phyloP scores from a whole-genome alignment of 2,113 vertebrate genomes.

The Cololabis saira region DNA sequence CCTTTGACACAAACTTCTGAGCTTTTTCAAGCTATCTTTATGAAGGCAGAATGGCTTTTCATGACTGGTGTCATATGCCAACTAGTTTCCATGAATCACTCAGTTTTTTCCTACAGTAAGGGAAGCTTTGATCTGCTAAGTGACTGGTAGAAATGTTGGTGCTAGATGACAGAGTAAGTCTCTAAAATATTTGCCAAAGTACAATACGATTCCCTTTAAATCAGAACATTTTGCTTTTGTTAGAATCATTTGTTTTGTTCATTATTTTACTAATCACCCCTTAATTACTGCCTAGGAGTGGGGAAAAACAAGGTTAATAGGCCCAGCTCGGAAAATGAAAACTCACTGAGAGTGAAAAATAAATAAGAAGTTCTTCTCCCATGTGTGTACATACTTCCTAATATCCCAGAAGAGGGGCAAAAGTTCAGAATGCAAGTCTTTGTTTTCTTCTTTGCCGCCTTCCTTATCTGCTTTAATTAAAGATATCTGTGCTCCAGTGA shows the following conservation, averaged over 20 bases:
- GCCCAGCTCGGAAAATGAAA: slow-evolving; percentile 39
- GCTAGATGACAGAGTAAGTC: background rate
- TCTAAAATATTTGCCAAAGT: slow-evolving; percentile 10
- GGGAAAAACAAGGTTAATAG: slow-evolving; percentile 42
- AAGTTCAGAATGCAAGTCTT: slow-evolving; percentile 27
- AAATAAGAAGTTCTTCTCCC: slow-evolving; percentile 30
- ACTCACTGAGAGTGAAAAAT: slow-evolving; percentile 24
- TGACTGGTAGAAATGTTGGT: background rate
- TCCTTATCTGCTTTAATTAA: slow-evolving; percentile 10
- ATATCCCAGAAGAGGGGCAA: slow-evolving; percentile 11
- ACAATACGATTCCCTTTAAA: slow-evolving; percentile 27
- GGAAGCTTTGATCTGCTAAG: background rate
- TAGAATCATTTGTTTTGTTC: slow-evolving; percentile 36
- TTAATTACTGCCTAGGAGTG: slow-evolving; percentile 39
- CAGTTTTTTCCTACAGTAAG: background rate
- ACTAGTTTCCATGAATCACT: background rate
- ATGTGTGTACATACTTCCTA: slow-evolving; percentile 6
- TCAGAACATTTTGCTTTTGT: slow-evolving; percentile 3
- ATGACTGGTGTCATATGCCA: background rate
- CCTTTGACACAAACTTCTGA: background rate
- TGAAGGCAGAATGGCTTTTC: background rate
- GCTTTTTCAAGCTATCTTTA: background rate
- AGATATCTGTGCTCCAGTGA: slow-evolving; percentile 3
- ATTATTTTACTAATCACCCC: slow-evolving; percentile 46
- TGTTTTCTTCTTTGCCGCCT: slow-evolving; percentile 2